These are phyloP conservation scores for Crypturellus undulatus DNA, from an alignment of 2,113 vertebrate species.

Conservation along the genomic window DNA sequence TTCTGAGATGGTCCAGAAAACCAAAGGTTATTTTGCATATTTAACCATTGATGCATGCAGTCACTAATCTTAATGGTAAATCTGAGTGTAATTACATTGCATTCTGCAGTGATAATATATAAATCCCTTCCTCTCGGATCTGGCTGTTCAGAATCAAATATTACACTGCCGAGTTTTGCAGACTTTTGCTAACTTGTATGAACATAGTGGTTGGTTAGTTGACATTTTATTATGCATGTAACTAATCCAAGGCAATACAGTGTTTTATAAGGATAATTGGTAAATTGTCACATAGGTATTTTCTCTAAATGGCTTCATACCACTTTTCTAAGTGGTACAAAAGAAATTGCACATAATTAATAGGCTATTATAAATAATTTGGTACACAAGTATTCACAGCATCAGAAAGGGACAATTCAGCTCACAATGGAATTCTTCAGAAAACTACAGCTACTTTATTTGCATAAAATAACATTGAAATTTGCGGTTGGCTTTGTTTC, in stretches of 20 bases:
- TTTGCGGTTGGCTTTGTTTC: conserved; percentile 1
- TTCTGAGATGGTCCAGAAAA: not conserved
- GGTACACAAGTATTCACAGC: not conserved
- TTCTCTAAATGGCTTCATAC: conserved; percentile 37
- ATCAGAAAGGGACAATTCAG: conserved; percentile 26
- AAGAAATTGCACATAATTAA: conserved; percentile 54
- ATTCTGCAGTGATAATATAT: not conserved
- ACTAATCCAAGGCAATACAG: conserved; percentile 15
- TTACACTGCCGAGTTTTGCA: not conserved
- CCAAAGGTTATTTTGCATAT: not conserved
- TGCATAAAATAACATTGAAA: conserved; percentile 46
- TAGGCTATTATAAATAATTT: conserved; percentile 53
- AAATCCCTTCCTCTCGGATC: not conserved
- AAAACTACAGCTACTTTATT: not conserved
- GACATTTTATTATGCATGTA: conserved; percentile 13
- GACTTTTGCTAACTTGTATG: not conserved
- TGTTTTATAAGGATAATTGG: conserved; percentile 22
- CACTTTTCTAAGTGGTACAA: conserved; percentile 22
- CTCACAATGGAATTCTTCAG: conserved; percentile 13
- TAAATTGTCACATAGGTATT: conserved; percentile 21
- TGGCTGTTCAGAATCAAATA: not conserved
- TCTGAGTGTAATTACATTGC: not conserved
- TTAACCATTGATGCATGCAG: not conserved
- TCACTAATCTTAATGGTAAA: not conserved
- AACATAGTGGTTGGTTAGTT: conserved; percentile 5